phyloP scores from a whole-genome alignment of 2,888 invertebrate species.

The Prenolepis imparis region DNA sequence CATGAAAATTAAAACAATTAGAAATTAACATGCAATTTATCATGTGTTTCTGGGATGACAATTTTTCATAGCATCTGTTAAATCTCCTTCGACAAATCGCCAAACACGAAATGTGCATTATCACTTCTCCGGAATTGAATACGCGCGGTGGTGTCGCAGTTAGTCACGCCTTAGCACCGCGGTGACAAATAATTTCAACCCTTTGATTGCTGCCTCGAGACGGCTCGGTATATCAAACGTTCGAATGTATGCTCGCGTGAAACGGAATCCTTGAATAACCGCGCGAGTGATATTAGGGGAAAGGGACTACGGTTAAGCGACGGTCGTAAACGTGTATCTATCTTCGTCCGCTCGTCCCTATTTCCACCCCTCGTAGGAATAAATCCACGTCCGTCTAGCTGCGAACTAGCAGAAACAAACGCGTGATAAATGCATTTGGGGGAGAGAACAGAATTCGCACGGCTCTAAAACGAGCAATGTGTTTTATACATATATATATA shows the following conservation, averaged over 20 bases:
- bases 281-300: conserved; percentile 44
- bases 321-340: conserved; percentile 62
- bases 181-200: conserved; percentile 41
- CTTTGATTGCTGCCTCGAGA: conserved; percentile 41
- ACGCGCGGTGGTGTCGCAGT: conserved; percentile 16
- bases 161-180: conserved; percentile 17
- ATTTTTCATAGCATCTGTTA: not conserved
- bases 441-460: conserved; percentile 45
- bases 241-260: conserved; percentile 32
- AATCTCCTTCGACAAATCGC: conserved; percentile 21
- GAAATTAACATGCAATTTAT: not conserved
- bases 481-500: not conserved
- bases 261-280: conserved; percentile 52
- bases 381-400: conserved; percentile 63
- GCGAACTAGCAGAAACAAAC: conserved; percentile 60
- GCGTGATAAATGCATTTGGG: conserved; percentile 64
- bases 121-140: not conserved
- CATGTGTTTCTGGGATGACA: not conserved
- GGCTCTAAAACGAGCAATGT: conserved; percentile 23
- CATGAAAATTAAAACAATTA: not conserved
- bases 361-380: conserved; percentile 55
- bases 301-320: conserved; percentile 50
- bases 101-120: conserved; percentile 35
- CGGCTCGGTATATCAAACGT: conserved; percentile 31
- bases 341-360: conserved; percentile 60